Percentiles rank a stretch among this genome's conserved stretches.
Conservation (phyloP, 2,888 invertebrate genomes). For the Caenorhabditis sp. region DNA sequence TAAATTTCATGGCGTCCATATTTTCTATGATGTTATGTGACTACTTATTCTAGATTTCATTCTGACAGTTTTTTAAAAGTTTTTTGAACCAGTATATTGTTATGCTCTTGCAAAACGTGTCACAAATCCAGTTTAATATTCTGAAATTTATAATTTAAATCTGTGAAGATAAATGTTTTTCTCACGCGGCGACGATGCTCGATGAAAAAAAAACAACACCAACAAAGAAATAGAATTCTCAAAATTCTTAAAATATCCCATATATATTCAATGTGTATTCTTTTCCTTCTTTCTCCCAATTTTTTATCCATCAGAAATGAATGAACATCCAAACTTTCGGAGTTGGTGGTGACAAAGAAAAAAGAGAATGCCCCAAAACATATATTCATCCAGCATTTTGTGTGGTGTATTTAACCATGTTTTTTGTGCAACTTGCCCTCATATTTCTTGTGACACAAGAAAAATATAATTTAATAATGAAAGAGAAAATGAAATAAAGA, state of each 20-base stretch:
- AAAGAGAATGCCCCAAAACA: constrained; percentile 24
- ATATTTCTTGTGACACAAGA: background rate
- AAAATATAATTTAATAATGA: constrained; percentile 2
- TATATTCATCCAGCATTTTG: constrained; percentile 12
- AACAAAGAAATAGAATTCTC: background rate
- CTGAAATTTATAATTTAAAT: too few relatives aligned
- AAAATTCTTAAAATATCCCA: background rate
- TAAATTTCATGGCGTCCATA: too few relatives aligned
- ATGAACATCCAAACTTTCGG: constrained; percentile 31
- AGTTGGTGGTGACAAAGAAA: constrained; percentile 15
- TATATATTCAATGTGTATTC: constrained; percentile 1
- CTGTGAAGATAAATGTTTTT: too few relatives aligned
- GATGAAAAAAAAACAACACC: background rate
- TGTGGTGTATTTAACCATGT: background rate
- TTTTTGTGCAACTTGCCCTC: constrained; percentile 4
- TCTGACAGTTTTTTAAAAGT: too few relatives aligned
- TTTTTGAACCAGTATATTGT: too few relatives aligned
- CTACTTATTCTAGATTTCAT: too few relatives aligned
- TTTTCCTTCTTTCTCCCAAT: constrained; percentile 1
- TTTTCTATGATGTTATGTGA: too few relatives aligned
- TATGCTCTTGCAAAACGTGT: too few relatives aligned
- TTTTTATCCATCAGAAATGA: constrained; percentile 35
- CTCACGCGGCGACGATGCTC: background rate
- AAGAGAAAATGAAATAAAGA: background rate
- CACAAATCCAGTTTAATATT: too few relatives aligned